These are phyloP conservation scores for Karalla daura DNA, from an alignment of 2,797 vertebrate genomes.

Conservation along the genomic window DNA sequence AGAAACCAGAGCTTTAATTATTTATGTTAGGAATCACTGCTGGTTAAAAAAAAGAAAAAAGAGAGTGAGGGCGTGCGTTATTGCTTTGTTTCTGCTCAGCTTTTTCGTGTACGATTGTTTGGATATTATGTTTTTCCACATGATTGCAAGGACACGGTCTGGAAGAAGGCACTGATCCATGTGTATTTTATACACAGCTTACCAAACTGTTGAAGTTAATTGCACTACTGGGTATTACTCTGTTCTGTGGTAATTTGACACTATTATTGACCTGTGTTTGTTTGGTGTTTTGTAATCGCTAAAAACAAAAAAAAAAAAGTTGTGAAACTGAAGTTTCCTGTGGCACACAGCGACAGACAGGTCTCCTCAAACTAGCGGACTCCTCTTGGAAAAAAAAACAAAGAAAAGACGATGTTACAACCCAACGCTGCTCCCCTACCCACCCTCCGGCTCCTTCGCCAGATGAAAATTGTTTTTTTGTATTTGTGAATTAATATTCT, in stretches of 20 bases:
- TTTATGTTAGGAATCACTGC: slow-evolving; percentile 62
- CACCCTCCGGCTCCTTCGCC: slow-evolving; percentile 40
- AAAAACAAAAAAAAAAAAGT: too few species aligned
- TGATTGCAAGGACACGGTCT: slow-evolving; percentile 67
- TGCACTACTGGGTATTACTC: slow-evolving; percentile 83
- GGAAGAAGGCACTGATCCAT: slow-evolving; percentile 76
- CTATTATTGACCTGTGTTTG: slow-evolving; percentile 62
- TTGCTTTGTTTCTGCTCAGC: slow-evolving; percentile 34
- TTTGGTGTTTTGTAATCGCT: slow-evolving; percentile 52
- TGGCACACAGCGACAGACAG: slow-evolving; percentile 50
- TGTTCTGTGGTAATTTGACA: slow-evolving; percentile 70
- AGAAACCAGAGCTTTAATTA: slow-evolving; percentile 78
- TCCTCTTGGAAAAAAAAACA: slow-evolving; percentile 34
- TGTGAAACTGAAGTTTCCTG: slow-evolving; percentile 68
- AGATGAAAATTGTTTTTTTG: slow-evolving; percentile 39
- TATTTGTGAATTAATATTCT: slow-evolving; percentile 37
- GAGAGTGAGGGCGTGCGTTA: slow-evolving; percentile 38
- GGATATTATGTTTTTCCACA: slow-evolving; percentile 57
- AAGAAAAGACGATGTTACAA: slow-evolving; percentile 37
- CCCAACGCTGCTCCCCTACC: slow-evolving; percentile 38
- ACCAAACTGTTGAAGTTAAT: slow-evolving; percentile 84
- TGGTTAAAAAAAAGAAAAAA: slow-evolving; percentile 22
- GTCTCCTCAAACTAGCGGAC: slow-evolving; percentile 33
- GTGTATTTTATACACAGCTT: slow-evolving; percentile 80
- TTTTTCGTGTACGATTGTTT: slow-evolving; percentile 46